These are phyloP conservation scores for Austrofundulus limnaeus DNA, from an alignment of 2,113 vertebrate genomes.

Conservation along the genomic window DNA sequence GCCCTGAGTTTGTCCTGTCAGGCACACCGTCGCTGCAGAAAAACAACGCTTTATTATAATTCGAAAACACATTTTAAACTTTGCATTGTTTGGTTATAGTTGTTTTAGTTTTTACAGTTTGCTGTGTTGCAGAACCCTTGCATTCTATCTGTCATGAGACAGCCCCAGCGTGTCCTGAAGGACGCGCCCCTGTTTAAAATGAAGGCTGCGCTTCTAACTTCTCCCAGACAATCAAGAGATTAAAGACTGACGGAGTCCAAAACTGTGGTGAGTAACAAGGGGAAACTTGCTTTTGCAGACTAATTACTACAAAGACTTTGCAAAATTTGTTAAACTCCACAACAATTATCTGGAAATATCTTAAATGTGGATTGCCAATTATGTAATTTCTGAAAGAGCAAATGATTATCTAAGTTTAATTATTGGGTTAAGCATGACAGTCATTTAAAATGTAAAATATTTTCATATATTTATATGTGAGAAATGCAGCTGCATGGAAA, in stretches of 20 bases:
- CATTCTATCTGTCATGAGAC: background rate
- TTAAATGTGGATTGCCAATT: too few species aligned
- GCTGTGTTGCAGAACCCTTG: background rate
- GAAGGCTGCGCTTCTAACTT: constrained; percentile 18
- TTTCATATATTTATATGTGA: background rate
- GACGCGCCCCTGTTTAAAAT: constrained; percentile 38
- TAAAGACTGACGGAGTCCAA: background rate
- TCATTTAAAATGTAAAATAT: background rate
- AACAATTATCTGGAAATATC: background rate
- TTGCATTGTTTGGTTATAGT: background rate
- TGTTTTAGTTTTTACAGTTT: background rate
- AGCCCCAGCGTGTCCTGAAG: background rate
- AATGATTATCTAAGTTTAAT: too few species aligned
- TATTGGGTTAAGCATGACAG: background rate
- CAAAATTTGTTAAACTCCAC: background rate
- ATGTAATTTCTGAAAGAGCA: too few species aligned
- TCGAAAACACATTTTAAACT: too few species aligned
- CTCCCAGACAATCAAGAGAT: background rate
- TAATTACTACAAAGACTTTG: background rate
- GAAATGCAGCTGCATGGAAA: background rate
- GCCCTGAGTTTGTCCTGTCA: constrained; percentile 28
- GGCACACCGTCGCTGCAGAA: background rate
- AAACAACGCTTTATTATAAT: too few species aligned
- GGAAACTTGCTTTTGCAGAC: background rate
- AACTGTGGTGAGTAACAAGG: constrained; percentile 35